Evolutionary conservation across 2,797 vertebrate species (phyloP).

Genomic region (Serranus cabrilla): DNA sequence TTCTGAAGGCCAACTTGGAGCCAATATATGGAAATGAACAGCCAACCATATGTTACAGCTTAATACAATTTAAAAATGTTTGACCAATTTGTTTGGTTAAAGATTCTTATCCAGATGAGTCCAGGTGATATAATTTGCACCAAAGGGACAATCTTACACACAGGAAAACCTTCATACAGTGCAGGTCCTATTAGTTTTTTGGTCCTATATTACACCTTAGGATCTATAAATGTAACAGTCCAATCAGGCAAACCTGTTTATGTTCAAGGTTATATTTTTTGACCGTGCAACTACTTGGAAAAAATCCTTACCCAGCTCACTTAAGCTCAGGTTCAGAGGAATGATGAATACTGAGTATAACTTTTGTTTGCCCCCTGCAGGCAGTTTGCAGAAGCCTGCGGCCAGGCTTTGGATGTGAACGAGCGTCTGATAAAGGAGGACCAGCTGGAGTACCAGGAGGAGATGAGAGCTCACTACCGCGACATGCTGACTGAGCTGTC

Average conservation of each 20-base stretch:
- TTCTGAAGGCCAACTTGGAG: too few species aligned
- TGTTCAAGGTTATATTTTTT: neutral
- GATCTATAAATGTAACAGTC: neutral
- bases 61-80: too few species aligned
- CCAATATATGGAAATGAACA: too few species aligned
- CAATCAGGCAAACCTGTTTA: neutral
- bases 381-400: conserved; percentile 96
- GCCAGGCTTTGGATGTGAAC: conserved; percentile 95
- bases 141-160: too few species aligned
- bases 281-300: neutral
- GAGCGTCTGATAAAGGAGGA: conserved; percentile 98
- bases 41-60: too few species aligned
- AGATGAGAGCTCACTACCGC: conserved; percentile 96
- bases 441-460: conserved; percentile 98
- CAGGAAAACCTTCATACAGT: too few species aligned
- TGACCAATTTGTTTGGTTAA: too few species aligned
- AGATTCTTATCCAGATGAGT: too few species aligned
- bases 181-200: too few species aligned
- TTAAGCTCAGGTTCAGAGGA: neutral
- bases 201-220: neutral
- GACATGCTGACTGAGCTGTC: conserved; percentile 97
- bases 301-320: neutral
- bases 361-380: conserved; percentile 75
- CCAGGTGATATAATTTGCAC: too few species aligned
- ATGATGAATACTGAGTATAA: neutral